Conservation (phyloP, 2,113 vertebrate genomes). For the Neomonachus schauinslandi region DNA sequence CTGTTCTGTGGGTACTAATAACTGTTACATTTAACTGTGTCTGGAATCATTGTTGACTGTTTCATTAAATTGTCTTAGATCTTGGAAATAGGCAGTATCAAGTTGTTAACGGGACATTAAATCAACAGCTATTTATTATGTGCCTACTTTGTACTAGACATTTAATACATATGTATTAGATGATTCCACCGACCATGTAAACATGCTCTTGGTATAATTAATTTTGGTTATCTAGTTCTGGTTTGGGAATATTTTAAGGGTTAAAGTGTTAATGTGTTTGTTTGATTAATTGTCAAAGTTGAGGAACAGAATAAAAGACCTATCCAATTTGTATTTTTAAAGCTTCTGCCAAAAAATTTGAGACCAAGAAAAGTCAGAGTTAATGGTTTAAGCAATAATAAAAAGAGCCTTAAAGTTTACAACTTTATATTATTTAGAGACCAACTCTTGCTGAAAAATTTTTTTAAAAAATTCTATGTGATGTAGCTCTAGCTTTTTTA, state of each 20-base stretch:
- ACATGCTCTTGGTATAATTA: background rate
- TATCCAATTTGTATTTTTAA: background rate
- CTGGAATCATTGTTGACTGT: slow-evolving; percentile 20
- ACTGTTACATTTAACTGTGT: slow-evolving; percentile 24
- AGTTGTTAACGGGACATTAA: background rate
- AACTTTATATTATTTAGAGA: background rate
- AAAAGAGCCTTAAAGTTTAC: background rate
- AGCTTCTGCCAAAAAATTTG: background rate
- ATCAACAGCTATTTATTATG: background rate
- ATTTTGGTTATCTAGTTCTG: background rate
- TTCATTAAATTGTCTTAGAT: slow-evolving; percentile 23
- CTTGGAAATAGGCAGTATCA: background rate
- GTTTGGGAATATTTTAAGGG: background rate
- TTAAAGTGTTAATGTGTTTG: background rate
- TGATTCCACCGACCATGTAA: background rate
- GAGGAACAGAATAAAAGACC: slow-evolving; percentile 22
- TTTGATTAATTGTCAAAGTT: slow-evolving; percentile 39
- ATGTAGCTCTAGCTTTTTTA: background rate
- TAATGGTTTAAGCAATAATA: background rate
- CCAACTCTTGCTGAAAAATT: background rate
- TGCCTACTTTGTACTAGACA: background rate
- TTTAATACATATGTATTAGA: background rate
- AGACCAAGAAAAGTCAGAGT: background rate
- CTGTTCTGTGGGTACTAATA: slow-evolving; percentile 54
- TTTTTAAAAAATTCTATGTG: background rate